Evolutionary conservation across 2,113 vertebrate species (phyloP).

Genomic region (Seriola aureovittata): DNA sequence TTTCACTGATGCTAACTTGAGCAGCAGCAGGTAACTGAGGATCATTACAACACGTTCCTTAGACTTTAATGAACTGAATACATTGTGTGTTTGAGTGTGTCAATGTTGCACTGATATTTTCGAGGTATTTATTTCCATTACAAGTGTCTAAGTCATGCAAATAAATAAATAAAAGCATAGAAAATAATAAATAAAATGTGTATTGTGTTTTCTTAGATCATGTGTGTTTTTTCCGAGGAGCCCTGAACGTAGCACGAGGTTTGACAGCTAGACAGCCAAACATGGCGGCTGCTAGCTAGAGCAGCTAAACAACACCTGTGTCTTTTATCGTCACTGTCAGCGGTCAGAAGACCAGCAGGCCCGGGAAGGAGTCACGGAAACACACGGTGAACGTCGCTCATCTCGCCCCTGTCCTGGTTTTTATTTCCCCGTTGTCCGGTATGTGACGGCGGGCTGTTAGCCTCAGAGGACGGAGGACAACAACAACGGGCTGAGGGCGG

Average conservation of each 20-base stretch:
- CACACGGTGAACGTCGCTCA: not conserved
- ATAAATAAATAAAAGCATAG: no score
- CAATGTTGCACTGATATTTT: no score
- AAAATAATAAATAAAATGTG: no score
- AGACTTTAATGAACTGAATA: no score
- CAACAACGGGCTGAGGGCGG: conserved; percentile 2
- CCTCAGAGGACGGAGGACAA: not conserved
- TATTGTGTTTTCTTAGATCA: no score
- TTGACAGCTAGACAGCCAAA: conserved; percentile 74
- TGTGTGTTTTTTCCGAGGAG: conserved; percentile 17
- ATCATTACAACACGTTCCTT: no score
- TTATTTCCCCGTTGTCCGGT: not conserved
- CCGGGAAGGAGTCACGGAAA: not conserved
- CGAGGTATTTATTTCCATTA: no score
- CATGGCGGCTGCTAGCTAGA: conserved; percentile 77
- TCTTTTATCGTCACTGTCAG: conserved; percentile 34
- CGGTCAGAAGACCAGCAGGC: conserved; percentile 13
- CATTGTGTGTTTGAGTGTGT: no score
- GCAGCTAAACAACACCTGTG: not conserved
- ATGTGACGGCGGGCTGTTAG: not conserved
- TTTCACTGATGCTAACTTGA: no score
- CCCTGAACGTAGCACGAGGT: conserved; percentile 57
- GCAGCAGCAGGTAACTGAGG: no score
- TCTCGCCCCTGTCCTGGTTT: no score
- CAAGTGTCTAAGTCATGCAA: no score